Evolutionary conservation across 2,888 invertebrate species (phyloP), one percentile per base, ranked within the genome.

Genomic region (Oegoconia quadripuncta): DNA sequence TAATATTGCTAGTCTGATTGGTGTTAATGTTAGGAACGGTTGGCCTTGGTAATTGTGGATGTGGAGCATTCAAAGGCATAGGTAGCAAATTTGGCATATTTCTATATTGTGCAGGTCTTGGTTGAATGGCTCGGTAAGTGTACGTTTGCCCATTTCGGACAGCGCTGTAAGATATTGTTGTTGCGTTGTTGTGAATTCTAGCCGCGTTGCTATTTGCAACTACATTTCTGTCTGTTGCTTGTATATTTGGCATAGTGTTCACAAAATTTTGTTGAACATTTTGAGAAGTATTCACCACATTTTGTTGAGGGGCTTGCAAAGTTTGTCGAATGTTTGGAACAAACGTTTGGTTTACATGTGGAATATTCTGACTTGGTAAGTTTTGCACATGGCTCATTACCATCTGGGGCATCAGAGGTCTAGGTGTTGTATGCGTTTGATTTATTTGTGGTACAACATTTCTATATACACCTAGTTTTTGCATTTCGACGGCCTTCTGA

Each of bases 51-150:
- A 23, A 39, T 43, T 9, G 37, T 48, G 22, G 36, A 39, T 17
- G 17, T 11, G 11, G 18, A 1, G 16, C 9, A n/a, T 13, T 5
- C 5, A 13, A n/a, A 5, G 9, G 12, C 34, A 41, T 41, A 4
- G 48, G 42, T 3, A 44, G 23, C 12, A 46, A 34, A 35, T 41
- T 50, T 27, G 50, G 50, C 3, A 44, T 34, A 23, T 42, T 46
- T 18, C 22, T 36, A 20, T 16, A 26, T 15, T 29, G 36, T 13
- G 34, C 25, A 1, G 74, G 65, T 41, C 75, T 69, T 0, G 80
- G 79, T 34, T 77, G 74, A 34, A 81, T 75, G 3, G 75, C 74
- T 49, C 69, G 65, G 29, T 67, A 70, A 6, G 61, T 47, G 31
- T 64, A 71, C 8, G 59, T 58, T 37, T 63, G 72, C 5, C 56